Conservation (phyloP, 2,113 vertebrate genomes). For the Camelus dromedarius region DNA sequence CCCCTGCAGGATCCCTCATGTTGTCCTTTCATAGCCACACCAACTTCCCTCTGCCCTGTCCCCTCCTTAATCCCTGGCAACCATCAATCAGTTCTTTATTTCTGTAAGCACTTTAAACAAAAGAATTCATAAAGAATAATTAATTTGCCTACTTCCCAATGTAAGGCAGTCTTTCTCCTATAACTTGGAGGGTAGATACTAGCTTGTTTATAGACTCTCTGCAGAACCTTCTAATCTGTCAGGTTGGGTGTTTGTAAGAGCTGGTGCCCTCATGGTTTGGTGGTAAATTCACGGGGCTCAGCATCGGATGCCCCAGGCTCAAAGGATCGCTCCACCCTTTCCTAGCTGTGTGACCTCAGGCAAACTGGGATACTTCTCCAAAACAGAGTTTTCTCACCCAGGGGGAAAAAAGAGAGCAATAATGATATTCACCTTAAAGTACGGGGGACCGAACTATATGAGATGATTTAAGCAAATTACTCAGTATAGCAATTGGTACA, state of each 20-base stretch:
- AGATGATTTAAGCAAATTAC: not conserved
- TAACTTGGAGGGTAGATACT: not conserved
- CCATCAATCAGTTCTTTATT: not conserved
- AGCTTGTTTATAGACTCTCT: not conserved
- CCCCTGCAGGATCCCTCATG: not conserved
- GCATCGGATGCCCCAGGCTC: not conserved
- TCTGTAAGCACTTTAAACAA: not conserved
- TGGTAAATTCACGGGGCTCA: not conserved
- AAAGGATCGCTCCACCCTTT: not conserved
- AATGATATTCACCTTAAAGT: not conserved
- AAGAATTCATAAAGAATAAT: not conserved
- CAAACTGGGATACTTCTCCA: conserved; percentile 7
- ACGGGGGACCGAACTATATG: not conserved
- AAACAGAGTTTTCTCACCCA: not conserved
- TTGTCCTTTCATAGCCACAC: not conserved
- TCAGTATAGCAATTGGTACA: not conserved
- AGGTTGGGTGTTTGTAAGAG: not conserved
- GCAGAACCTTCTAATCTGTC: not conserved
- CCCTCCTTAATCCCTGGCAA: not conserved
- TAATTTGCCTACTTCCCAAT: not conserved
- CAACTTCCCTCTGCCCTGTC: not conserved
- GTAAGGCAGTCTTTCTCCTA: not conserved
- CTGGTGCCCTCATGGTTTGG: not conserved
- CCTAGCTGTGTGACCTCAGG: not conserved
- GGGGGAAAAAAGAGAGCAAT: not conserved